These are phyloP conservation scores for Hyalella azteca DNA, from an alignment of 2,888 invertebrate genomes.

Conservation along the genomic window DNA sequence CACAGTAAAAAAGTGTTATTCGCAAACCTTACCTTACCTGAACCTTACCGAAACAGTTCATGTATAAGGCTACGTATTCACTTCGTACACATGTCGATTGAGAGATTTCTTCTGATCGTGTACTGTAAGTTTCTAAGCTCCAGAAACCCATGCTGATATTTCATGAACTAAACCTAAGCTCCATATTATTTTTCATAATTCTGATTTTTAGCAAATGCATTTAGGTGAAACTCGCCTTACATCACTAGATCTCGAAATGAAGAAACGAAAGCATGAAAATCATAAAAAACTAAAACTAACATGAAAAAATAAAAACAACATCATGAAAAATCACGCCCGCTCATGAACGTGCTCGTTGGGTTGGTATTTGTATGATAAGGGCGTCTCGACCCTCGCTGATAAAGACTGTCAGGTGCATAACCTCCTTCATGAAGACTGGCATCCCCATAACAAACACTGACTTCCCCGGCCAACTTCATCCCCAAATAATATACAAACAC, in stretches of 20 bases:
- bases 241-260: not conserved
- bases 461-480: not conserved
- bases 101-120: no score
- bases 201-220: not conserved
- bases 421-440: not conserved
- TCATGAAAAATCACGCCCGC: not conserved
- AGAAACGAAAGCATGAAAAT: not conserved
- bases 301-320: not conserved
- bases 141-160: no score
- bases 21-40: no score
- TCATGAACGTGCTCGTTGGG: not conserved
- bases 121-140: no score
- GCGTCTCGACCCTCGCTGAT: not conserved
- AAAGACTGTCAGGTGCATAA: not conserved
- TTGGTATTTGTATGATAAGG: not conserved
- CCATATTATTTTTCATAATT: no score
- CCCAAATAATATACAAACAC: not conserved
- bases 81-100: no score
- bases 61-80: no score
- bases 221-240: not conserved
- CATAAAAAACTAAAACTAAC: not conserved
- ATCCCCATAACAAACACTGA: conserved; percentile 12
- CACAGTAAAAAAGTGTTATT: no score
- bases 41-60: no score
- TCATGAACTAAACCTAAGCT: no score